Conservation (phyloP, 1,140 invertebrate species). For the Laodelphax striatellus region DNA sequence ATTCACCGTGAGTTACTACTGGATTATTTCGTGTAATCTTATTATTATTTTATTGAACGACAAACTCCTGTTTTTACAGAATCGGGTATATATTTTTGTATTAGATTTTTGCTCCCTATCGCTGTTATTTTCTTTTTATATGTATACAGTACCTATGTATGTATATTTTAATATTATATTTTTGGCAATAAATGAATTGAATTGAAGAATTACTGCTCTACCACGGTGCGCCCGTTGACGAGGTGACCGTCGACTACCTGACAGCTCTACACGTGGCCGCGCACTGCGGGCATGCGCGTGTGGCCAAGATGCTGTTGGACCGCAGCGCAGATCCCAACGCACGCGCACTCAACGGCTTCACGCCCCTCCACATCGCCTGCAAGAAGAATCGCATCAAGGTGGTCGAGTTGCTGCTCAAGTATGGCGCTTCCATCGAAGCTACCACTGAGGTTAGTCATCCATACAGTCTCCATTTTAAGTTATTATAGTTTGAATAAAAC, state of each 20-base stretch:
- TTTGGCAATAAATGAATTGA: no score
- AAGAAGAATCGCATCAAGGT: conserved; percentile 98
- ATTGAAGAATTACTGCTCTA: no score
- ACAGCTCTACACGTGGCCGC: conserved; percentile 96
- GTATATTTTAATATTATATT: no score
- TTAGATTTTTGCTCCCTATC: no score
- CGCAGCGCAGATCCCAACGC: conserved; percentile 95
- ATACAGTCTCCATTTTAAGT: no score
- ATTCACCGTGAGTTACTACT: no score
- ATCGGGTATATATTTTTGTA: no score
- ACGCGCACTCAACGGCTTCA: conserved; percentile 94
- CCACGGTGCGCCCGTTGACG: conserved; percentile 91
- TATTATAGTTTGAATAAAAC: background rate
- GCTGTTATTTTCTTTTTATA: no score
- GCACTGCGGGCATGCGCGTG: conserved; percentile 83
- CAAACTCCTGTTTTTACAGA: no score
- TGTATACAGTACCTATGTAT: no score
- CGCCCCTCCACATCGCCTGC: conserved; percentile 95
- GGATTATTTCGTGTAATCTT: no score
- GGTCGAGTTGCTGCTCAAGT: conserved; percentile 90
- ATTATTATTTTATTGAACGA: no score
- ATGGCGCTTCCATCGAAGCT: conserved; percentile 82
- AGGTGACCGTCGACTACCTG: conserved; percentile 94
- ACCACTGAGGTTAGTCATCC: conserved; percentile 68
- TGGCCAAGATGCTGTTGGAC: conserved; percentile 50